Conservation (phyloP, 2,797 vertebrate genomes). For the Capromys pilorides region DNA sequence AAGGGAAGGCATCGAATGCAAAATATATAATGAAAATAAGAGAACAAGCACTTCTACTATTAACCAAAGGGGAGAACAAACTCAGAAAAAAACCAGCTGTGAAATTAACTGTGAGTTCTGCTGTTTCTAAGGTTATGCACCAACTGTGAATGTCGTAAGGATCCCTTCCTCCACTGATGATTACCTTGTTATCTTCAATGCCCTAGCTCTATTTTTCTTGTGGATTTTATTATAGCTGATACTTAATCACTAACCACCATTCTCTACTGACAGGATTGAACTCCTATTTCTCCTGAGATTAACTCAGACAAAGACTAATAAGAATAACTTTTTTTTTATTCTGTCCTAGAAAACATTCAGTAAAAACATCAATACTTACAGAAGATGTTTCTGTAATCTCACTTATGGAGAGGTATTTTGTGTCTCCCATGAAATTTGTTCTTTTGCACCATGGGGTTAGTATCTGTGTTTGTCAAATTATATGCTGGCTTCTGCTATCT, state of each 20-base stretch:
- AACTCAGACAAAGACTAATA: neutral
- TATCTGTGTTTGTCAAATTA: neutral
- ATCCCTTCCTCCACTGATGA: neutral
- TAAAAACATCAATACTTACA: neutral
- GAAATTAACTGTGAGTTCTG: neutral
- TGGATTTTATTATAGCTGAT: neutral
- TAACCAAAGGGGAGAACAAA: constrained; percentile 15
- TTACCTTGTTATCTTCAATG: constrained; percentile 8
- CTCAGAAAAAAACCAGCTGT: constrained; percentile 29
- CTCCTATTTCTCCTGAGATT: neutral
- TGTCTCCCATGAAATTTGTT: neutral
- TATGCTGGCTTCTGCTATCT: neutral
- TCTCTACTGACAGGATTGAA: neutral
- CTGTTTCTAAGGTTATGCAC: neutral
- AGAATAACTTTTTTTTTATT: neutral
- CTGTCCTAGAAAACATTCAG: neutral
- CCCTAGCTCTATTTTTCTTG: neutral
- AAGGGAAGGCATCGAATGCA: neutral
- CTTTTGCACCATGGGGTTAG: neutral
- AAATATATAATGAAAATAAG: constrained; percentile 10
- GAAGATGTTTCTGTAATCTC: neutral
- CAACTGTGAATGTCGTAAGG: neutral
- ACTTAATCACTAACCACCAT: neutral
- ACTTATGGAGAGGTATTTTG: neutral
- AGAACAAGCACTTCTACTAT: neutral